Evolutionary conservation across 2,797 vertebrate genomes (phyloP), one percentile per base, ranked within the genome.

Genomic region (Pempheris klunzingeri): DNA sequence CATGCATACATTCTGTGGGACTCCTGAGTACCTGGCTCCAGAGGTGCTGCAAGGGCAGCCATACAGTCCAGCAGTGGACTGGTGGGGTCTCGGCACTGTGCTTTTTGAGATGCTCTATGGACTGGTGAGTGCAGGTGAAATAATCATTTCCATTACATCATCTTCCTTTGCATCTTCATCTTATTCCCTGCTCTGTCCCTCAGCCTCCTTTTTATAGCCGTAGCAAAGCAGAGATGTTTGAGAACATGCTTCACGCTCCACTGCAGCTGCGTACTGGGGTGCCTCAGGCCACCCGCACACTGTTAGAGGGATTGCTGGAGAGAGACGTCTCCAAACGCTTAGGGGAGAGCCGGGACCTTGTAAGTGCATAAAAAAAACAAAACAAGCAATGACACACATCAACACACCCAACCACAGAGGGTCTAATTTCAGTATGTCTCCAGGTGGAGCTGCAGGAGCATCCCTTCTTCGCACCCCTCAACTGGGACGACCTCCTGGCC

Each of bases 1-100:
- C 0, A 99, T 96, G 24, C 95, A 96, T 76, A 99, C 97, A 11
- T 98, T 99, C 92, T 99, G 98, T 0, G 98, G 98, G 86, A 99
- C 98, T 0, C 98, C 97, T 0, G 97, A 99, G 94, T 96, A 96
- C 77, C 84, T 96, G 4, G 93, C 95, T 28, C 95, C 96, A 34
- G 96, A 96, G 86, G 94, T 96, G 52, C 92, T 96, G 20, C 84
- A 78, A 65, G 94, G 95, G 62, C 81, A 90, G 3, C 74, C 94
- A 1, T 96, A 95, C 20, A 93, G 91, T 78, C 87, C 90, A 12
- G 90, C 91, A 0, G 95, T 96, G 80, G 96, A 96, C 90, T 96
- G 95, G 96, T 96, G 95, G 96, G 88, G 93, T 41, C 91, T 96
- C 0, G 96, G 95, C 24, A 90, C 85, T 4, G 95, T 96, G 75